These are phyloP conservation scores for Branchellion lobata DNA, from an alignment of 2,888 invertebrate species.

Conservation along the genomic window DNA sequence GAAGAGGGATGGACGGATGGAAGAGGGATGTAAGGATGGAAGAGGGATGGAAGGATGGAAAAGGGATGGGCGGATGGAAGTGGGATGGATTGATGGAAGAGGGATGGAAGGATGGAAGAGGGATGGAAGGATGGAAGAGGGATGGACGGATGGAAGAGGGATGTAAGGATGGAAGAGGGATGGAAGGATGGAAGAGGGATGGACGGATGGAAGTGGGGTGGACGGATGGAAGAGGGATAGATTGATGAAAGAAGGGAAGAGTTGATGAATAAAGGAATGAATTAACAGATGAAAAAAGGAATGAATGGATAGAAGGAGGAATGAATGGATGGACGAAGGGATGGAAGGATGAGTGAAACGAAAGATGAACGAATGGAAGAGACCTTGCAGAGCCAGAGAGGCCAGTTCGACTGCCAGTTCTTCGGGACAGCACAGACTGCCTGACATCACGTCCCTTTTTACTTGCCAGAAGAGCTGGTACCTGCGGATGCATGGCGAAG, in stretches of 20 bases:
- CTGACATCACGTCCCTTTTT: conserved; percentile 77
- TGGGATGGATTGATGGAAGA: background rate
- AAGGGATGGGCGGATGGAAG: background rate
- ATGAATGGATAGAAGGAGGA: background rate
- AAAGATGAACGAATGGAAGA: no score
- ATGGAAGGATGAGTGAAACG: background rate
- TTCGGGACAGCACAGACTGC: conserved; percentile 83
- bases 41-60: background rate
- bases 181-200: background rate
- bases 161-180: background rate
- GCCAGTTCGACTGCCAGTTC: conserved; percentile 84
- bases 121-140: background rate
- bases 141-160: no score
- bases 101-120: background rate
- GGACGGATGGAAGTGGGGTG: background rate
- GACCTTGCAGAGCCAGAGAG: conserved; percentile 88
- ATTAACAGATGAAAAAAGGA: background rate
- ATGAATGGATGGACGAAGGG: background rate
- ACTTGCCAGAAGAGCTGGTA: conserved; percentile 45
- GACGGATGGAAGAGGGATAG: background rate
- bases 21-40: conserved; percentile 66
- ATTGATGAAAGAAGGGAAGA: background rate
- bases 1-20: background rate
- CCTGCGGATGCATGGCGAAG: conserved; percentile 19
- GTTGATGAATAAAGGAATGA: background rate